These are phyloP conservation scores for Clepsis dumicolana DNA, from an alignment of 2,888 invertebrate species.

Conservation along the genomic window DNA sequence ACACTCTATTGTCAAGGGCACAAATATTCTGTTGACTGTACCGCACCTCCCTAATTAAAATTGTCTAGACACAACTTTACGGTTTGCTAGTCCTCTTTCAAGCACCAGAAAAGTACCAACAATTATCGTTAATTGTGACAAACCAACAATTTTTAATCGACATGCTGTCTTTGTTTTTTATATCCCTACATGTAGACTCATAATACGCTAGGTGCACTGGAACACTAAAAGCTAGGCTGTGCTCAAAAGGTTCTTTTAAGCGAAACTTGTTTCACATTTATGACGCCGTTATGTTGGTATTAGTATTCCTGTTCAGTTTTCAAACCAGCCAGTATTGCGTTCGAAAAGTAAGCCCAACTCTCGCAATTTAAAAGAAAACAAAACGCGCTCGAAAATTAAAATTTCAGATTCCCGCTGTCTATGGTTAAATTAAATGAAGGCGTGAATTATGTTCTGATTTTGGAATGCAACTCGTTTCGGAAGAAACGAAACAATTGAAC, in stretches of 20 bases:
- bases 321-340: conserved; percentile 25
- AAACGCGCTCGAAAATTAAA: neutral
- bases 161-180: conserved; percentile 3
- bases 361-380: conserved; percentile 10
- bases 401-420: neutral
- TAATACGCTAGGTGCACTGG: neutral
- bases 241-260: conserved; percentile 8
- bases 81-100: conserved; percentile 5
- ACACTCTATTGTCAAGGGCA: neutral
- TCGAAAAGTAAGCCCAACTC: conserved; percentile 1
- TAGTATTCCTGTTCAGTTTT: conserved; percentile 20
- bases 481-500: neutral
- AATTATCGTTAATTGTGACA: conserved; percentile 2
- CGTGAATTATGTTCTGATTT: conserved; percentile 22
- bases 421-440: conserved; percentile 2
- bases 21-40: neutral
- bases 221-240: conserved; percentile 1
- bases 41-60: conserved; percentile 2
- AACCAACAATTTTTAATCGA: conserved; percentile 11
- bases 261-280: conserved; percentile 32
- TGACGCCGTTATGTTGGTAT: conserved; percentile 15
- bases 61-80: conserved; percentile 1
- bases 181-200: neutral
- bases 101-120: neutral
- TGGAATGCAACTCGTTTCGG: conserved; percentile 8